Evolutionary conservation across 2,797 vertebrate genomes (phyloP).

Genomic region (Urocyon cinereoargenteus): DNA sequence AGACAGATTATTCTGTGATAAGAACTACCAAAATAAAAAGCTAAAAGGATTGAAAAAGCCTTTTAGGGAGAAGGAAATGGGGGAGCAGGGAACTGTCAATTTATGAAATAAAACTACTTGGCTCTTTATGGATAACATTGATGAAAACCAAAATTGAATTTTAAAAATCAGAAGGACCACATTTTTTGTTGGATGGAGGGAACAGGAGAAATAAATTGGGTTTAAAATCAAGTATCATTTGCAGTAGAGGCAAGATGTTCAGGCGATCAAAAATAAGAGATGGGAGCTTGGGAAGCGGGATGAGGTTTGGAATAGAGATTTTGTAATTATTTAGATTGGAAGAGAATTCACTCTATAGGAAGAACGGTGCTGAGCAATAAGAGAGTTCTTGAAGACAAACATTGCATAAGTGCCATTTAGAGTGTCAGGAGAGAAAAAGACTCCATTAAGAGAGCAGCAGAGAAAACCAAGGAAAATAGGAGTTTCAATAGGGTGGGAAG

Average conservation of each 20-base stretch:
- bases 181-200: not conserved
- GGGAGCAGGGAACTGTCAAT: not conserved
- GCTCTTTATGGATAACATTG: not conserved
- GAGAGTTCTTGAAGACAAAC: not conserved
- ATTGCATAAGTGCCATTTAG: not conserved
- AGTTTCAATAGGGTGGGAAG: not conserved
- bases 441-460: not conserved
- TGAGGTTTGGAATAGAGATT: not conserved
- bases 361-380: conserved; percentile 8
- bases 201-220: not conserved
- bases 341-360: not conserved
- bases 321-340: not conserved
- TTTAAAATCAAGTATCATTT: not conserved
- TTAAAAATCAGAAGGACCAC: not conserved
- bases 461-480: not conserved
- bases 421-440: not conserved
- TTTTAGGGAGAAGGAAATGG: not conserved
- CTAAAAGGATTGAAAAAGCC: not conserved
- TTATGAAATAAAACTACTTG: not conserved
- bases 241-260: not conserved
- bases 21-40: not conserved
- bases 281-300: not conserved
- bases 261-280: not conserved
- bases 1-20: not conserved
- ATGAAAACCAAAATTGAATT: not conserved